Conservation (phyloP, 2,797 vertebrate genomes). For the Gymnodraco acuticeps region DNA sequence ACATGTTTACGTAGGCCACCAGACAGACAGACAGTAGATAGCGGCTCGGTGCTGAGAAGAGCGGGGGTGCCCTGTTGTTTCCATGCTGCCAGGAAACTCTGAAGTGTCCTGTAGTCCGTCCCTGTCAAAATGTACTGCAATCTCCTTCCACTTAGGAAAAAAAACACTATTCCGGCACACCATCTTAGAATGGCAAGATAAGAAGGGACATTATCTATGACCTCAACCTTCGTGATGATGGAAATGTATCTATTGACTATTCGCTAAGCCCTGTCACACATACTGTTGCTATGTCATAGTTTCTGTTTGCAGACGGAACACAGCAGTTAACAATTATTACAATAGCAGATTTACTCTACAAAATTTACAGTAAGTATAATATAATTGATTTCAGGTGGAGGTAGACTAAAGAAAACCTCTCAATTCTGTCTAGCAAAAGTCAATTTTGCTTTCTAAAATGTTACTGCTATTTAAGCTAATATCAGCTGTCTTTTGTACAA, state of each 20-base stretch:
- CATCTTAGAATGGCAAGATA: constrained; percentile 33
- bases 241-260: constrained; percentile 10
- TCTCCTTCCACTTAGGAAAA: constrained; percentile 50
- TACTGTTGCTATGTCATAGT: constrained; percentile 9
- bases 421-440: no score
- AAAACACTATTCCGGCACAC: constrained; percentile 35
- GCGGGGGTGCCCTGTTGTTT: constrained; percentile 60
- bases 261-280: not conserved
- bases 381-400: no score
- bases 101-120: constrained; percentile 52
- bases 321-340: not conserved
- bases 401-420: no score
- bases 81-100: constrained; percentile 56
- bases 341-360: not conserved
- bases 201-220: constrained; percentile 49
- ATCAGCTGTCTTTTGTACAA: no score
- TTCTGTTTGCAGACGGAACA: not conserved
- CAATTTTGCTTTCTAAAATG: no score
- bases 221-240: constrained; percentile 40
- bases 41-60: constrained; percentile 41
- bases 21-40: constrained; percentile 54
- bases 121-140: constrained; percentile 37
- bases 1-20: constrained; percentile 53
- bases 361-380: not conserved
- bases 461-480: no score